Base-by-base conservation (phyloP, 2,888 invertebrate species). In the Protonemura montana region DNA sequence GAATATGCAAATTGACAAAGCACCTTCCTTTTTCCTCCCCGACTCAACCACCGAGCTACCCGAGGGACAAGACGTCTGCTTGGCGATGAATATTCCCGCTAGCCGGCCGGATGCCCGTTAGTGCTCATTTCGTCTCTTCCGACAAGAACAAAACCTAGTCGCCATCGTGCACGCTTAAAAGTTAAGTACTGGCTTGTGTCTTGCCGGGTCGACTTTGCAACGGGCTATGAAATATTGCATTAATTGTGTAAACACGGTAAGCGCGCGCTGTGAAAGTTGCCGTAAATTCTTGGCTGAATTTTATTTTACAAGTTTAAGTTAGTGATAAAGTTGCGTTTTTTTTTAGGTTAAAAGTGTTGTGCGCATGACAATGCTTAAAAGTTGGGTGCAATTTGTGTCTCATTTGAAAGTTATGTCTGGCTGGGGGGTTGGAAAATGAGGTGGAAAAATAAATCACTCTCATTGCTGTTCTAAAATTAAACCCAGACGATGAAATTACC, bases 1-100 rank as follows among this genome's bases (percentile, higher is more conserved):
- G 59, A 59, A 59, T 59, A 59, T 59, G 59, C 59, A 59, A 59
- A 59, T 59, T 59, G 59, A 59, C 59, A 59, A 59, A 59, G 59
- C 59, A 59, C 59, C 59, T 59, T 59, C 59, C 59, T 59, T 59
- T 59, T 59, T 59, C 59, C 16, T 21, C 59, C 1, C 59, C 59
- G 41, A 41, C 59, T 13, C 59, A 10, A 21, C 59, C 59, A 21
- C 16, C 59, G 6, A 10, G 59, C 59, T 59, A 21, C 59, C 59
- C 59, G 10, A 35, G 35, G 35, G 35, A 35, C 35, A 35, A 35
- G 35, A 10, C 3, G n/a, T n/a, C n/a, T n/a, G 35, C 35, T 35
- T 21, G 59, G 59, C 13, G 59, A 7, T 10, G 59, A 10, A 59
- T 59, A 59, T 59, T 7, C 13, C 5, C 6, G 41, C 41, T 41